Evolutionary conservation across 2,113 vertebrate species (phyloP).

Genomic region (Galemys pyrenaicus): DNA sequence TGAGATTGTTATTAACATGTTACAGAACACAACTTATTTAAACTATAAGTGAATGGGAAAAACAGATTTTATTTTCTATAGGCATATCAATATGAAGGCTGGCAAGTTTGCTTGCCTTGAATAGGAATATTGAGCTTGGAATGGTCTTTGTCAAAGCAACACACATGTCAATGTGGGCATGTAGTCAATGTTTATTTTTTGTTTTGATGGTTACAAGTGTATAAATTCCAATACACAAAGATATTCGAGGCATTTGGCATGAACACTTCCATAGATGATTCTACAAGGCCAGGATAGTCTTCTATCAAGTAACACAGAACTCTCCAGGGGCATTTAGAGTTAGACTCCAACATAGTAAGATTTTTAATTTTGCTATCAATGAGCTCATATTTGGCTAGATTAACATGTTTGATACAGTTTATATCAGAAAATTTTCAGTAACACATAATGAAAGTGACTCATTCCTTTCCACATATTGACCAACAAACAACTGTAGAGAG

Average conservation of each 20-base stretch:
- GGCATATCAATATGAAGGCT: background rate
- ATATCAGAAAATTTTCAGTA: constrained; percentile 53
- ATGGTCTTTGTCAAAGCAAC: constrained; percentile 35
- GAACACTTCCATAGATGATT: background rate
- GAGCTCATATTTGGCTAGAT: constrained; percentile 64
- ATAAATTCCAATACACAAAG: constrained; percentile 34
- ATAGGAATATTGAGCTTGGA: background rate
- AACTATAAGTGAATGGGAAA: background rate
- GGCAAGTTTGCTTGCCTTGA: background rate
- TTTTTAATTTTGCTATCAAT: constrained; percentile 49
- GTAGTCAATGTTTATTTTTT: constrained; percentile 14
- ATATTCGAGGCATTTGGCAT: background rate
- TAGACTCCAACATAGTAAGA: background rate
- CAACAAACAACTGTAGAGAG: background rate
- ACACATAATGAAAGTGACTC: constrained; percentile 43
- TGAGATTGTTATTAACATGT: background rate
- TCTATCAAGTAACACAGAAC: constrained; percentile 53
- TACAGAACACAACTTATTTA: background rate
- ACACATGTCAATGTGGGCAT: background rate
- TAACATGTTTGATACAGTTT: constrained; percentile 38
- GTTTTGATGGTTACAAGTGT: constrained; percentile 20
- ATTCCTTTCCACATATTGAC: constrained; percentile 38
- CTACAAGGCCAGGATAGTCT: background rate
- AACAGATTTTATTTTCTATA: background rate
- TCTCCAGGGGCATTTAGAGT: background rate